Evolutionary conservation across 2,888 invertebrate species (phyloP).

Genomic region (Himalopsyche anomala): DNA sequence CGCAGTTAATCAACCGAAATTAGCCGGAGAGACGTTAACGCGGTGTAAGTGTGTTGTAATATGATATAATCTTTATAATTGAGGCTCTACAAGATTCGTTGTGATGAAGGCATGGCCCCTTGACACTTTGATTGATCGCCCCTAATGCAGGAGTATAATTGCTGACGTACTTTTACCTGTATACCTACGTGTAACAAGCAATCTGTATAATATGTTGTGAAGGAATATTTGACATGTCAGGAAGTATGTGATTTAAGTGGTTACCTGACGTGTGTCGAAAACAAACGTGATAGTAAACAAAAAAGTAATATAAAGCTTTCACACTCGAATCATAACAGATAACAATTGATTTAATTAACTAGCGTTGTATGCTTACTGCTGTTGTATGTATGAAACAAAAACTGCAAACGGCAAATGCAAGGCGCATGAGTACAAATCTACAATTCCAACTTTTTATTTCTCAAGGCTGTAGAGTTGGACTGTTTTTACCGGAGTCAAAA

Average conservation of each 20-base stretch:
- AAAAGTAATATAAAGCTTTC: no score
- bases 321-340: no score
- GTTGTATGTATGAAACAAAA: no score
- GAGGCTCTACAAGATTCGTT: conserved; percentile 46
- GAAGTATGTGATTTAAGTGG: neutral
- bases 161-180: conserved; percentile 15
- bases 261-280: no score
- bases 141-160: conserved; percentile 13
- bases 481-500: no score
- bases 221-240: conserved; percentile 22
- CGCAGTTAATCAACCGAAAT: conserved; percentile 1
- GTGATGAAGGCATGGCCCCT: conserved; percentile 41
- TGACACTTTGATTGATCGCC: conserved; percentile 53
- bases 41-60: conserved; percentile 47
- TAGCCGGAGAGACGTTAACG: neutral
- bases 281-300: no score
- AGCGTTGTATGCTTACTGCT: no score
- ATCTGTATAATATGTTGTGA: conserved; percentile 25
- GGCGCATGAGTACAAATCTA: no score
- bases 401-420: no score
- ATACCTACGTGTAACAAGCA: neutral
- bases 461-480: no score
- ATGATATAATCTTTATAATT: conserved; percentile 53
- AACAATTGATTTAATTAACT: no score
- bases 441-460: no score